Conservation (phyloP, 2,888 invertebrate species). For the Tolmerus cingulatus region DNA sequence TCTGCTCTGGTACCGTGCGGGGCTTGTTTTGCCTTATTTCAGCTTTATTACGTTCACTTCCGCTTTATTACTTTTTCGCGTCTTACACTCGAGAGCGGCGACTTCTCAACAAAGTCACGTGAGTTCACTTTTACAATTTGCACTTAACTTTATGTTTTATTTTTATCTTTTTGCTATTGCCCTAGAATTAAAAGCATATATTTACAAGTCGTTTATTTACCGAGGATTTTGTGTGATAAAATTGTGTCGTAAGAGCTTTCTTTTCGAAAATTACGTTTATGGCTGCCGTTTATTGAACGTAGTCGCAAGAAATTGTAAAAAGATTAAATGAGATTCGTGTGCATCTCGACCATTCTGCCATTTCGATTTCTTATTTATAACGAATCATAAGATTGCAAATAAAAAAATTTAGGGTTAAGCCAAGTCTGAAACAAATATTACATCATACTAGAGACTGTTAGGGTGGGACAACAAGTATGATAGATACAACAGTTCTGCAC, state of each 20-base stretch:
- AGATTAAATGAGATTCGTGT: neutral
- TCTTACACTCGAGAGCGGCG: neutral
- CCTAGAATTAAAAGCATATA: conserved; percentile 7
- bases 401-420: neutral
- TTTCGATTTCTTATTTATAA: neutral
- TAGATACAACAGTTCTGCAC: no score
- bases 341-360: neutral
- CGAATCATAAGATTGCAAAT: neutral
- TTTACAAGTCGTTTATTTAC: neutral
- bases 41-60: neutral
- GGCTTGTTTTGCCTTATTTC: neutral
- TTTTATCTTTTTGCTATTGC: neutral
- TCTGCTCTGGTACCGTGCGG: neutral
- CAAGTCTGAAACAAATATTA: no score
- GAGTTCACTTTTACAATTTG: conserved; percentile 5
- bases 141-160: neutral
- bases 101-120: neutral
- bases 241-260: neutral
- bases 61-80: neutral
- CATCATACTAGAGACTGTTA: no score
- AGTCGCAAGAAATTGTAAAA: neutral
- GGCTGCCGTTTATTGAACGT: neutral
- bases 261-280: neutral
- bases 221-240: conserved; percentile 6
- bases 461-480: no score